These are phyloP conservation scores for Camptogramma bilineatum DNA, from an alignment of 2,888 invertebrate species.

Conservation along the genomic window DNA sequence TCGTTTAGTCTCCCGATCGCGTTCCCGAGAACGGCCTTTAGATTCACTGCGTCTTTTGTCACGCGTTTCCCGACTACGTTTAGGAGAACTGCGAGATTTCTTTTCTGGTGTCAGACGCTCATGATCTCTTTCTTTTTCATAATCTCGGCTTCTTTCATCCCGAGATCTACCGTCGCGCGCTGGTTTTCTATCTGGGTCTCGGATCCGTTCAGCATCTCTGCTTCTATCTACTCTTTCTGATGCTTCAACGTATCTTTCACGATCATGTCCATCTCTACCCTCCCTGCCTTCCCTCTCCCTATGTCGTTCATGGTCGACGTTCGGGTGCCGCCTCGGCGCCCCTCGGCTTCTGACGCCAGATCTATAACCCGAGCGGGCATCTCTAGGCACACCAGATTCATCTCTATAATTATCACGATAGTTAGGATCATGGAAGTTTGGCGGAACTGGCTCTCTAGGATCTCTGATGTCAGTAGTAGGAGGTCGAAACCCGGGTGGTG, in stretches of 20 bases:
- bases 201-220: slow-evolving; percentile 70
- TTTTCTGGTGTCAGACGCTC: slow-evolving; percentile 76
- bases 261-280: slow-evolving; percentile 70
- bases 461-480: slow-evolving; percentile 75
- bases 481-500: slow-evolving; percentile 64
- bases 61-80: slow-evolving; percentile 68
- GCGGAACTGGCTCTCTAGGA: slow-evolving; percentile 63
- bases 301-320: slow-evolving; percentile 70
- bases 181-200: slow-evolving; percentile 57
- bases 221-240: slow-evolving; percentile 73
- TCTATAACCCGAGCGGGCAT: slow-evolving; percentile 66
- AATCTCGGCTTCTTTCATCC: slow-evolving; percentile 68
- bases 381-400: slow-evolving; percentile 64
- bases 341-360: slow-evolving; percentile 64
- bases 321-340: slow-evolving; percentile 69
- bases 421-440: slow-evolving; percentile 70
- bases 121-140: slow-evolving; percentile 76
- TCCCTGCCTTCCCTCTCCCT: slow-evolving; percentile 76
- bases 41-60: slow-evolving; percentile 79
- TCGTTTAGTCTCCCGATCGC: slow-evolving; percentile 82
- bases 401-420: slow-evolving; percentile 74
- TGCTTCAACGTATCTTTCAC: slow-evolving; percentile 71
- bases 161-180: slow-evolving; percentile 50
- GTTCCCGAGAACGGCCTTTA: slow-evolving; percentile 77
- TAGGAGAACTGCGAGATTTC: slow-evolving; percentile 71